Percentiles rank a stretch among this genome's conserved stretches.
Conservation (phyloP, 2,113 vertebrate genomes). For the Diadophis punctatus region DNA sequence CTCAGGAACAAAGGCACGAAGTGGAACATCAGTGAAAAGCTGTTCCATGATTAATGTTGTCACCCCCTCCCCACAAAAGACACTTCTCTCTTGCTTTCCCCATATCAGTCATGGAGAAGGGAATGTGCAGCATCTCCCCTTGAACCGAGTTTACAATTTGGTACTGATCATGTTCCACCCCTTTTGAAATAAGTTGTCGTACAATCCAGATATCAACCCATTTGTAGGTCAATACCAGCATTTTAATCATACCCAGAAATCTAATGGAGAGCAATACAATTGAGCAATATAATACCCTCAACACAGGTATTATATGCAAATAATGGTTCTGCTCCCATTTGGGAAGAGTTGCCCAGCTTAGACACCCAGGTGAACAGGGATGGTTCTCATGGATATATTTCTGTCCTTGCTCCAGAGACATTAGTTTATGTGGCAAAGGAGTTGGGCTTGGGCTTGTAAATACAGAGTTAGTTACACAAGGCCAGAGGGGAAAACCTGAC, state of each 20-base stretch:
- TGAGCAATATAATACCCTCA: not conserved
- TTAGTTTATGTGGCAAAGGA: not conserved
- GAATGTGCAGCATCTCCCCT: not conserved
- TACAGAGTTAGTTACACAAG: not conserved
- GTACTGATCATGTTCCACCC: not conserved
- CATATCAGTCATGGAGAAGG: not conserved
- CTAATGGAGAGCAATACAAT: not conserved
- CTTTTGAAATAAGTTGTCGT: not conserved
- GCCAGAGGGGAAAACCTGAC: not conserved
- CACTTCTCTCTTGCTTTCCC: not conserved
- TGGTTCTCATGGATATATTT: not conserved
- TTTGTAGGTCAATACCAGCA: not conserved
- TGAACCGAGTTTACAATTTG: not conserved
- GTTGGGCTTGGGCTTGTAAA: not conserved
- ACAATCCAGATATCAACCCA: not conserved
- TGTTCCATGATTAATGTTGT: not conserved
- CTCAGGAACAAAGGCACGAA: not conserved
- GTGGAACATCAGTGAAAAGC: not conserved
- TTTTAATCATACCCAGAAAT: not conserved
- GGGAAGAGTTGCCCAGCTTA: not conserved
- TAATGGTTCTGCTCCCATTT: not conserved
- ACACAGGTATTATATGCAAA: not conserved
- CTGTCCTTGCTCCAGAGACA: not conserved
- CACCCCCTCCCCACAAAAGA: not conserved
- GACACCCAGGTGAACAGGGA: not conserved